phyloP scores from a whole-genome alignment of 2,888 invertebrate species.

The Drosophila imparisetae region DNA sequence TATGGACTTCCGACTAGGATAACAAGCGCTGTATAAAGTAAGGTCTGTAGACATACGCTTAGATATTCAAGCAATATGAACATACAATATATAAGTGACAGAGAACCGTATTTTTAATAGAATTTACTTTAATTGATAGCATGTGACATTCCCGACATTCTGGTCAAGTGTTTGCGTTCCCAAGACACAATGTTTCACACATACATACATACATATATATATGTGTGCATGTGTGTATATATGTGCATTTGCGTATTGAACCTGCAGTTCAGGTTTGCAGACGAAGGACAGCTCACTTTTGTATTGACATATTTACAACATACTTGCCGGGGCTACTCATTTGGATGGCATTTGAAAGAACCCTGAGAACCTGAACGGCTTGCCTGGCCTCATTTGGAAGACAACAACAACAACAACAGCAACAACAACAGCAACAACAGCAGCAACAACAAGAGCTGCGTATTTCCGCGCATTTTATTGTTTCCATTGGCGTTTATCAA shows the following conservation, averaged over 20 bases:
- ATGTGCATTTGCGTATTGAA: slow-evolving; percentile 33
- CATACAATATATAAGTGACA: slow-evolving; percentile 12
- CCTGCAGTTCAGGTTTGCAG: slow-evolving; percentile 42
- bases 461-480: slow-evolving; percentile 41
- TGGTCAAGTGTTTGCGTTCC: slow-evolving; percentile 66
- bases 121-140: slow-evolving; percentile 73
- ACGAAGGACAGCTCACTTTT: slow-evolving; percentile 40
- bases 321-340: not conserved
- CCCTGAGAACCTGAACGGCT: slow-evolving; percentile 14
- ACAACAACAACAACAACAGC: slow-evolving; percentile 12
- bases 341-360: not conserved
- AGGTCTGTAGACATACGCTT: not conserved
- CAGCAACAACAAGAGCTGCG: slow-evolving; percentile 19
- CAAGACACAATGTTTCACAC: slow-evolving; percentile 43
- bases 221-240: not conserved
- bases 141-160: slow-evolving; percentile 46
- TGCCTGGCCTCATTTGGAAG: slow-evolving; percentile 30
- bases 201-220: not conserved
- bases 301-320: slow-evolving; percentile 16
- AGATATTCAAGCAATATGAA: slow-evolving; percentile 26
- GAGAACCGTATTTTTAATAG: slow-evolving; percentile 46
- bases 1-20: not conserved
- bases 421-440: slow-evolving; percentile 19
- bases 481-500: slow-evolving; percentile 34
- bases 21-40: not conserved